Conservation (phyloP, 2,113 vertebrate genomes). For the Andinoacara biseriatus region DNA sequence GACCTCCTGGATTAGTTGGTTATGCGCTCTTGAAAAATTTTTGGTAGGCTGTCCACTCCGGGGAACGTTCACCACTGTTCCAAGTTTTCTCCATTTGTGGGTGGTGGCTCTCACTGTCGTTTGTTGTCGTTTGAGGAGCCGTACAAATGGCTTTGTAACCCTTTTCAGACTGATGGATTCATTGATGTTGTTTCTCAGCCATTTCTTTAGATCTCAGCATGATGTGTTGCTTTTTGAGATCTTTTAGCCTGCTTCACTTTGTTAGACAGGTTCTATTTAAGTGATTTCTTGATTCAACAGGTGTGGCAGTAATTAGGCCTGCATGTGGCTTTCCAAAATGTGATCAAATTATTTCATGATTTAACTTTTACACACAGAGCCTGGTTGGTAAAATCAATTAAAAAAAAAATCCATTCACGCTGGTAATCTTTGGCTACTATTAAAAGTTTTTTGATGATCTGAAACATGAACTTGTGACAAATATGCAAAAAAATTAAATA, state of each 20-base stretch:
- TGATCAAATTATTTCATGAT: too few relatives aligned
- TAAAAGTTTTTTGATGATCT: not conserved
- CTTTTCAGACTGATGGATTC: too few relatives aligned
- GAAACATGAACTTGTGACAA: not conserved
- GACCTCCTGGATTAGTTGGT: too few relatives aligned
- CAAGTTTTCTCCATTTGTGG: not conserved
- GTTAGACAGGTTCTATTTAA: not conserved
- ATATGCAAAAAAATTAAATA: not conserved
- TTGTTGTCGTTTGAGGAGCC: not conserved
- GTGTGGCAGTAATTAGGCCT: too few relatives aligned
- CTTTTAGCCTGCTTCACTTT: not conserved
- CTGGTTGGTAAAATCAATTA: too few relatives aligned
- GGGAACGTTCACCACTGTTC: not conserved
- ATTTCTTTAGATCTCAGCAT: too few relatives aligned
- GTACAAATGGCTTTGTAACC: too few relatives aligned
- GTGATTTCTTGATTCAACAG: not conserved
- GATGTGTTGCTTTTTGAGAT: not conserved
- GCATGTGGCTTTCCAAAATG: too few relatives aligned
- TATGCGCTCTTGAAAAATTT: not conserved
- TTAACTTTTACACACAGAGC: too few relatives aligned
- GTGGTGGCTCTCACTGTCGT: not conserved
- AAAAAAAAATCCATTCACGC: too few relatives aligned
- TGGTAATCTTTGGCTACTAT: not conserved
- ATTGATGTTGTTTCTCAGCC: too few relatives aligned
- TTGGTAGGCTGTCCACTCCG: accelerated